These are phyloP conservation scores for Heliconius sara DNA, from an alignment of 2,888 invertebrate genomes.

Conservation along the genomic window DNA sequence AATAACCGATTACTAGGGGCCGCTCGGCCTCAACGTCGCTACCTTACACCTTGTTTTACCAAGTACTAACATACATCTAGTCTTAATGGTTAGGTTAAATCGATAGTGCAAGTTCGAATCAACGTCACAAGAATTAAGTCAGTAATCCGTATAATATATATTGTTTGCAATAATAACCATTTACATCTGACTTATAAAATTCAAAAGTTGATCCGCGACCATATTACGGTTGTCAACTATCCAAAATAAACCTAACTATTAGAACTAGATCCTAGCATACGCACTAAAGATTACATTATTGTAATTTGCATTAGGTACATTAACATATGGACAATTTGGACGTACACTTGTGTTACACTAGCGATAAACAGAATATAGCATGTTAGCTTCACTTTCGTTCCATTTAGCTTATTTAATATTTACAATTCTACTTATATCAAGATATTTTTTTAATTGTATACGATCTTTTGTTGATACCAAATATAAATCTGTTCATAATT, in stretches of 20 bases:
- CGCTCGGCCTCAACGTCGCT: conserved; percentile 64
- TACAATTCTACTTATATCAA: conserved; percentile 59
- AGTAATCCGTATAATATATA: neutral
- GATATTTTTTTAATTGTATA: conserved; percentile 56
- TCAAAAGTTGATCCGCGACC: neutral
- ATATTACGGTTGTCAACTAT: neutral
- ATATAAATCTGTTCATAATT: conserved; percentile 36
- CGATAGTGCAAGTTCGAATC: neutral
- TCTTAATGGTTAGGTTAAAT: conserved; percentile 10
- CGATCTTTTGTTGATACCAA: conserved; percentile 45
- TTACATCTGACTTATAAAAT: neutral
- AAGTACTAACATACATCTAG: conserved; percentile 71
- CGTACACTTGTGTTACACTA: conserved; percentile 81
- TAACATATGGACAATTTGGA: conserved; percentile 85
- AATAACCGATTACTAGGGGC: conserved; percentile 70
- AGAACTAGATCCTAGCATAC: conserved; percentile 63
- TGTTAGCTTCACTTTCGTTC: conserved; percentile 77
- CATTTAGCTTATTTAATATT: conserved; percentile 66
- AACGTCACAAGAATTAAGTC: conserved; percentile 3
- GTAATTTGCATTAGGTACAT: conserved; percentile 83
- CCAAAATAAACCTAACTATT: neutral
- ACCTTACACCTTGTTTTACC: conserved; percentile 68
- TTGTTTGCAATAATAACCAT: neutral
- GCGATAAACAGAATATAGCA: conserved; percentile 67
- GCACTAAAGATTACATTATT: conserved; percentile 81